Base-by-base conservation (phyloP, 2,888 invertebrate species). In the Glyphotaelius pellucidus region DNA sequence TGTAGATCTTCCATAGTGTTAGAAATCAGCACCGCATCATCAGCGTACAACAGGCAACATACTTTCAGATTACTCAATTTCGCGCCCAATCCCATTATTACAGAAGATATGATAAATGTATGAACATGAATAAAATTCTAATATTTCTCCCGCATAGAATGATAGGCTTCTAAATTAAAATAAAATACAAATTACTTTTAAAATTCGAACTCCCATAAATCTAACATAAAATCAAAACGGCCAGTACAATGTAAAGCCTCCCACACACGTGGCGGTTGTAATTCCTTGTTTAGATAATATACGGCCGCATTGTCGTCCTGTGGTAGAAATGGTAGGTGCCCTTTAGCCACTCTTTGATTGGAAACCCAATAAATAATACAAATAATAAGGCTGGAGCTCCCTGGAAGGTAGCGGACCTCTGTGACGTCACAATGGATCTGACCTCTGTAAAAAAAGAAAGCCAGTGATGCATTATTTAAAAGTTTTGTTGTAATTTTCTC, bases 401-500 rank as follows among this genome's bases (percentile, higher is more conserved):
- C 86, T 42, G 86, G 38, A 83, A 83, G 83, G 86, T 86, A 86
- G 42, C 86, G 42, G 86, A 42, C 86, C 86, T 42, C 42, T 30
- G 42, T 86, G 86, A 86, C 42, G 86, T 86, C 86, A 86, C 86
- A 86, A 86, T 86, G 35, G 83, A 35, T 83, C 83, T 83, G 86
- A 86, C 86, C 86, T 42, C 86, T 42, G 42, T n/a, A 86, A 83
- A 83, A 83, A 38, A 83, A 83, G 67, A 67, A 9, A 67, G 2
- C 9, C 67, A 67, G n/a, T 67, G 67, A n/a, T 25, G 67, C 67
- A 67, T 67, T 67, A 67, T 67, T n/a, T 67, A 25, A 52, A 52
- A 67, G 67, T 67, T 67, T 67, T 67, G 25, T 67, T 67, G 67
- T 25, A 67, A 67, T 67, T 67, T 67, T 25, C 9, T 67, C 25